Percentiles rank a stretch among this genome's conserved stretches.
Evolutionary conservation across 1,140 invertebrate species (phyloP).

Genomic region (Zaprionus vittiger): DNA sequence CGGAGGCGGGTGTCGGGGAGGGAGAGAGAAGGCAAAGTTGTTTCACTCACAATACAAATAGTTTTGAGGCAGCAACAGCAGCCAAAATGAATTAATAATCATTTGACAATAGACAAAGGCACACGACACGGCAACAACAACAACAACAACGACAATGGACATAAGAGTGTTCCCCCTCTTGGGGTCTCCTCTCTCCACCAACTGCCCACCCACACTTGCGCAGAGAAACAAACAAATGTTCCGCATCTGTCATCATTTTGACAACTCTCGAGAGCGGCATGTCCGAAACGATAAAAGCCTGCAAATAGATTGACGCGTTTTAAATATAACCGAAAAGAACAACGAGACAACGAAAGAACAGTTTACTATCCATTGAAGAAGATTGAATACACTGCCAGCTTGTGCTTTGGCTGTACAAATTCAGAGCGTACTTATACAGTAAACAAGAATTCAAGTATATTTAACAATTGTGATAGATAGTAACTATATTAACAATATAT

Average conservation of each 20-base stretch:
- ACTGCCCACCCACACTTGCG: slow-evolving; percentile 6
- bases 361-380: not conserved
- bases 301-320: slow-evolving; percentile 34
- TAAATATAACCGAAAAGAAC: slow-evolving; percentile 22
- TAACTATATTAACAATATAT: too few relatives aligned
- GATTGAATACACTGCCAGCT: not conserved
- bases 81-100: slow-evolving; percentile 66
- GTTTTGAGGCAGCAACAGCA: slow-evolving; percentile 49
- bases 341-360: not conserved
- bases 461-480: too few relatives aligned
- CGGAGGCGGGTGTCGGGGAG: not conserved
- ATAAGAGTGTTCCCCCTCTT: slow-evolving; percentile 12
- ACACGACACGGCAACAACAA: slow-evolving; percentile 57
- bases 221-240: slow-evolving; percentile 58
- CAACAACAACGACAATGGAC: slow-evolving; percentile 40
- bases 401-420: too few relatives aligned
- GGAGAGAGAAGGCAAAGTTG: slow-evolving; percentile 5
- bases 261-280: slow-evolving; percentile 48
- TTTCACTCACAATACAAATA: slow-evolving; percentile 31
- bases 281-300: slow-evolving; percentile 53
- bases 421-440: not conserved
- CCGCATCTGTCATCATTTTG: slow-evolving; percentile 66
- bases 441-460: too few relatives aligned
- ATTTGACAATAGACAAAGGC: slow-evolving; percentile 66
- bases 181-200: not conserved